phyloP scores from a whole-genome alignment of 2,797 vertebrate species.

The Nannoperca australis region DNA sequence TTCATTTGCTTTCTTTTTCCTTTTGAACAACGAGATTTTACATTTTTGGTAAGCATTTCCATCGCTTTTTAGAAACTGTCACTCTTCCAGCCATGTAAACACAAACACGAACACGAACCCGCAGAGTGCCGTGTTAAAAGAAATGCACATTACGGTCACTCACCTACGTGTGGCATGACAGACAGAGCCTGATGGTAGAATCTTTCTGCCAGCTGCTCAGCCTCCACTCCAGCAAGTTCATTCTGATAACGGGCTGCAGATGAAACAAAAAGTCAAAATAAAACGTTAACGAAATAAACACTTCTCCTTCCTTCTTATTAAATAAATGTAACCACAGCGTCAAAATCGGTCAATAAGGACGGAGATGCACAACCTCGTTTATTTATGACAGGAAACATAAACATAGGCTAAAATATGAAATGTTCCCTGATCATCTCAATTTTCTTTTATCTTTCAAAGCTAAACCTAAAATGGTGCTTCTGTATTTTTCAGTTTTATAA shows the following conservation, averaged over 20 bases:
- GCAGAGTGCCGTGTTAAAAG: no score
- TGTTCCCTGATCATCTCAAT: not conserved
- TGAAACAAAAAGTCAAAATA: not conserved
- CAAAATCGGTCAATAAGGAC: not conserved
- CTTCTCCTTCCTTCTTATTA: not conserved
- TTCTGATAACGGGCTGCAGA: conserved; percentile 95
- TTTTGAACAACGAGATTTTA: no score
- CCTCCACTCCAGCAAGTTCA: conserved; percentile 95
- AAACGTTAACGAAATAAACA: not conserved
- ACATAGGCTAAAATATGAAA: not conserved
- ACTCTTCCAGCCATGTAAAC: no score
- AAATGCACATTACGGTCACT: conserved; percentile 69
- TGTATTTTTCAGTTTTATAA: not conserved
- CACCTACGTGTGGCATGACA: conserved; percentile 95
- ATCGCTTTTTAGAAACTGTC: not conserved
- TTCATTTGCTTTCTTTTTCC: no score
- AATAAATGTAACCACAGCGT: not conserved
- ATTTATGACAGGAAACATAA: not conserved
- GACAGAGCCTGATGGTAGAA: conserved; percentile 98
- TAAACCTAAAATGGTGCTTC: not conserved
- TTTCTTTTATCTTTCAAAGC: not conserved
- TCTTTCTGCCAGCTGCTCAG: conserved; percentile 93
- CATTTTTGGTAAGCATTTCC: not conserved
- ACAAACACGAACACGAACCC: not conserved
- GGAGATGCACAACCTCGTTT: not conserved